Base-by-base conservation (phyloP, 2,113 vertebrate genomes). In the Rousettus leschenaultii region DNA sequence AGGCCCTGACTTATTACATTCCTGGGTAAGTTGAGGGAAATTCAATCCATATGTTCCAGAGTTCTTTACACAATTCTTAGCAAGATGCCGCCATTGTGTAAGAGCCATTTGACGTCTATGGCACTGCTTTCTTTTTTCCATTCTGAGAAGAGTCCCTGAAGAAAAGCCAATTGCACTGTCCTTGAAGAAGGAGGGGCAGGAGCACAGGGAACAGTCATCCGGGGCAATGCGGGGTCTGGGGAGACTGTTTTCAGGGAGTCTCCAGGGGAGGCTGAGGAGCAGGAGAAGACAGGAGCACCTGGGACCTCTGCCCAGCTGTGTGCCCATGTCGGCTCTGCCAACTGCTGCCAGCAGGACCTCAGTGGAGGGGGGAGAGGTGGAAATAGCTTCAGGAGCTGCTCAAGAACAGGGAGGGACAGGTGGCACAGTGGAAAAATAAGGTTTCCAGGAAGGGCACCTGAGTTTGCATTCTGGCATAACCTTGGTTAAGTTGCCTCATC, bases 91-190 rank as follows among this genome's bases (percentile, higher is more conserved):
- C 38, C 0, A 0, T 95, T 96, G 93, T 91, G 93, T 82, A 97
- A 96, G 78, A 96, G 35, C 19, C 78, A 45, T 91, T 91, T 97
- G 95, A 94, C 11, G 89, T 97, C 2, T 4, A 24, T 80, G 73
- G 73, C 5, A 3, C 35, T 92, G 78, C 77, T 94, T 57, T 85
- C 66, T 65, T 96, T 86, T 80, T 93, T 89, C 89, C 65, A 33
- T 87, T 93, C 85, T 87, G 30, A 93, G 68, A 90, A 92, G 51
- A 82, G 59, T 85, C 43, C 93, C 48, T 78, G 90, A 83, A 80
- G 87, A 74, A 87, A 75, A 95, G 80, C 94, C 95, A 96, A 26
- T 22, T 79, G 38, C 51, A 83, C 38, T 14, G 3, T 86, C 24
- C 24, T 65, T 8, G 53, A 26, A 75, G 51, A 57, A 40, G 75